Evolutionary conservation across 2,888 invertebrate species (phyloP).

Genomic region (Limulus polyphemus): DNA sequence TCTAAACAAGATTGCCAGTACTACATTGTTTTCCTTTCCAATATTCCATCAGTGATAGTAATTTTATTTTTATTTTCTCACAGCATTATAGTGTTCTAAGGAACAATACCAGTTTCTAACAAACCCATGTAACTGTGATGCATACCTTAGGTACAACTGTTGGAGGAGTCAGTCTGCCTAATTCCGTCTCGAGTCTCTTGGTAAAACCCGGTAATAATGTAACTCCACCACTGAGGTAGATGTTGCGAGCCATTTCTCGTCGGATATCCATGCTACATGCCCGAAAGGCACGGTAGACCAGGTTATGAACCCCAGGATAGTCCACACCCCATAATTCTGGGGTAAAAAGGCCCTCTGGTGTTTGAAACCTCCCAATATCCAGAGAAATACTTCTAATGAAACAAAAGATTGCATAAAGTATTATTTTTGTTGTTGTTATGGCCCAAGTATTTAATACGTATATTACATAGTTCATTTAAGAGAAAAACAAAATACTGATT

Average conservation of each 20-base stretch:
- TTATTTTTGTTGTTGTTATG: too few relatives aligned
- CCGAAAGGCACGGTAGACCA: constrained; percentile 45
- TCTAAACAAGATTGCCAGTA: too few relatives aligned
- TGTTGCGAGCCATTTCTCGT: constrained; percentile 44
- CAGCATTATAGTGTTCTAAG: too few relatives aligned
- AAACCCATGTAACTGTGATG: too few relatives aligned
- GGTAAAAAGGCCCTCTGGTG: constrained; percentile 44
- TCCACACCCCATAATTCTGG: constrained; percentile 46
- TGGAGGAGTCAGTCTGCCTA: constrained; percentile 43
- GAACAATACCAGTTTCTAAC: too few relatives aligned
- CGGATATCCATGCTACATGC: constrained; percentile 47
- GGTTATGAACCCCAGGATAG: constrained; percentile 43
- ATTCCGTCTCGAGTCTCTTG: constrained; percentile 43
- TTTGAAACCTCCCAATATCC: constrained; percentile 39
- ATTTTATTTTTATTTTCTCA: too few relatives aligned
- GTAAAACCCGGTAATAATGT: constrained; percentile 46
- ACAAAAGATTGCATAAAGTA: too few relatives aligned
- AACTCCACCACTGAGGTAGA: constrained; percentile 45
- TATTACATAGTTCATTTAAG: too few relatives aligned
- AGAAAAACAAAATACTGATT: neutral
- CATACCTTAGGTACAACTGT: constrained; percentile 41
- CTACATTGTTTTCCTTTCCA: too few relatives aligned
- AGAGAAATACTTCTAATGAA: constrained; percentile 13
- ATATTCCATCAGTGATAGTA: too few relatives aligned
- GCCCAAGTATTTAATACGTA: too few relatives aligned